Evolutionary conservation across 2,113 vertebrate genomes (phyloP).

Genomic region (Triplophysa dalaica): DNA sequence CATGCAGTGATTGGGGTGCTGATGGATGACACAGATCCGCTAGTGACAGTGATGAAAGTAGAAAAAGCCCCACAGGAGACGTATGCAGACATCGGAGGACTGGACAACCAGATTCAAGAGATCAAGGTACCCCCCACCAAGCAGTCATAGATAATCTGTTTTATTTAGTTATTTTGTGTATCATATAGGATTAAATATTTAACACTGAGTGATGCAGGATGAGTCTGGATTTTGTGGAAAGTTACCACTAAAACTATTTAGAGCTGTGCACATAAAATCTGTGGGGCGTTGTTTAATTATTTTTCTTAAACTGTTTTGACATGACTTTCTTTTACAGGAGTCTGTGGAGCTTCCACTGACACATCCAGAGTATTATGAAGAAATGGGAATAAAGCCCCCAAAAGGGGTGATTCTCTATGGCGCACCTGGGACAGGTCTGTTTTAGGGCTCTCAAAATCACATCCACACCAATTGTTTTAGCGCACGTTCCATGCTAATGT

Average conservation of each 20-base stretch:
- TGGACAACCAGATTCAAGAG: conserved; percentile 98
- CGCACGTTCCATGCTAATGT: background rate
- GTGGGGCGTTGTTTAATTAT: background rate
- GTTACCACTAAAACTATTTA: no score
- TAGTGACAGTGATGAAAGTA: conserved; percentile 98
- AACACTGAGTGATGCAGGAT: no score
- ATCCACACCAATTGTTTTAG: background rate
- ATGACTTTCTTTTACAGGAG: conserved; percentile 73
- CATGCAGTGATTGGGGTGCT: conserved; percentile 96
- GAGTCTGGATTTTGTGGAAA: no score
- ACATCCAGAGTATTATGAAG: conserved; percentile 97
- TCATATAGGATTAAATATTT: no score
- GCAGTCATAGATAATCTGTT: background rate
- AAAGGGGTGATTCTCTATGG: conserved; percentile 98
- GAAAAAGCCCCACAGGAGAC: conserved; percentile 98
- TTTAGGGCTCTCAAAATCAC: background rate
- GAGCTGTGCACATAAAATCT: no score
- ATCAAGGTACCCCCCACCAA: conserved; percentile 82
- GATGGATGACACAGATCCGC: conserved; percentile 96
- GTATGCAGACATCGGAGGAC: conserved; percentile 92
- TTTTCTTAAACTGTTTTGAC: background rate
- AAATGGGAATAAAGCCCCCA: conserved; percentile 98
- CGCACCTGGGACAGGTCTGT: conserved; percentile 91
- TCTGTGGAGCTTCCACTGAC: conserved; percentile 98
- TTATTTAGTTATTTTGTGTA: background rate